These are phyloP conservation scores for Oncorhynchus masou DNA, from an alignment of 2,113 vertebrate species.

Conservation along the genomic window DNA sequence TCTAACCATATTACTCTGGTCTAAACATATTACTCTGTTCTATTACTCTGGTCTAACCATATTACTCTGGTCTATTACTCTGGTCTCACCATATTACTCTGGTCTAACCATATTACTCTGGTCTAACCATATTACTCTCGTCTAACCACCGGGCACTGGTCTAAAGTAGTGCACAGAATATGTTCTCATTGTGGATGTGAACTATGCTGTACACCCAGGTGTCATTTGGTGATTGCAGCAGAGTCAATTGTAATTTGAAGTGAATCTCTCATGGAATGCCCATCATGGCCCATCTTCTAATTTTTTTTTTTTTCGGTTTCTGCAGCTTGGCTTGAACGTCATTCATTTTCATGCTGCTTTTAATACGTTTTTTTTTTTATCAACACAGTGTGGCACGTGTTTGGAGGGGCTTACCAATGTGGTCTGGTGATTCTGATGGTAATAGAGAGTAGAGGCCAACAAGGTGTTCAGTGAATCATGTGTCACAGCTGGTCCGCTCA, in stretches of 20 bases:
- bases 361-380: no score
- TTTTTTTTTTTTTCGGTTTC: constrained; percentile 43
- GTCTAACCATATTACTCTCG: no score
- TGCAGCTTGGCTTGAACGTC: constrained; percentile 60
- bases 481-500: constrained; percentile 61
- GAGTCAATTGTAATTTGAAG: constrained; percentile 61
- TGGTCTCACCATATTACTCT: no score
- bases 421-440: neutral
- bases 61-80: no score
- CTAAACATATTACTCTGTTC: no score
- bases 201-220: constrained; percentile 9
- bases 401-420: constrained; percentile 36
- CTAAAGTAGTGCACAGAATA: neutral
- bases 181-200: no score
- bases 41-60: no score
- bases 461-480: constrained; percentile 73
- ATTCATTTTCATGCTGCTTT: constrained; percentile 61
- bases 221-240: constrained; percentile 55
- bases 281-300: constrained; percentile 15
- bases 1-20: no score
- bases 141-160: no score
- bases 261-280: constrained; percentile 56
- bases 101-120: no score
- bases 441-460: constrained; percentile 35
- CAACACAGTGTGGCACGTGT: constrained; percentile 54